Conservation (phyloP, 2,797 vertebrate species). For the Enteromius mattozi region DNA sequence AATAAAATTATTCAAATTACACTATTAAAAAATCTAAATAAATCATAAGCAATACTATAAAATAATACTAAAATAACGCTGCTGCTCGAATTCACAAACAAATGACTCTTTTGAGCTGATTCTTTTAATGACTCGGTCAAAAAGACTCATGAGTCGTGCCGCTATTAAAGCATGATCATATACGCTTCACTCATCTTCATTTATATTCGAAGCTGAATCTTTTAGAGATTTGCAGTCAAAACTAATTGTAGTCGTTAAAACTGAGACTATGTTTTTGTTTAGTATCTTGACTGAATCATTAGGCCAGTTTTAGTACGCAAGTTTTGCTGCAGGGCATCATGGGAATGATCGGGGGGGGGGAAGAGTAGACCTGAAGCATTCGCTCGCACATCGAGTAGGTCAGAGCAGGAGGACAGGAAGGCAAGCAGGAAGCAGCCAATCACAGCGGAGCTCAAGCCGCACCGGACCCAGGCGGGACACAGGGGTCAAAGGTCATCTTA, state of each 20-base stretch:
- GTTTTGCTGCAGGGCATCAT: conserved; percentile 14
- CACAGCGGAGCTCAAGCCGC: conserved; percentile 55
- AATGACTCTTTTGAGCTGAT: neutral
- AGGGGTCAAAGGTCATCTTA: conserved; percentile 80
- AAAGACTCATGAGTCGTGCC: neutral
- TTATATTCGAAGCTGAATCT: neutral
- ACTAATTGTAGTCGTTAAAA: no score
- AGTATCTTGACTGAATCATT: neutral
- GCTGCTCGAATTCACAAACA: neutral
- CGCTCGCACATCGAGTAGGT: conserved; percentile 58
- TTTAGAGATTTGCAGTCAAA: neutral
- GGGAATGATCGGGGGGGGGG: neutral
- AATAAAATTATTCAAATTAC: neutral
- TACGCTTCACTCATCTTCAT: neutral
- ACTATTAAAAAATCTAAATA: neutral
- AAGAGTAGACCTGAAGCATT: neutral
- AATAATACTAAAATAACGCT: neutral
- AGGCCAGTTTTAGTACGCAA: neutral
- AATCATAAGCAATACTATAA: neutral
- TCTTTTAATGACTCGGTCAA: neutral
- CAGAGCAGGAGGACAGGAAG: conserved; percentile 79
- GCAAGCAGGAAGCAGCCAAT: conserved; percentile 75
- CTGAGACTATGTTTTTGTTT: neutral
- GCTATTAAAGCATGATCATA: neutral
- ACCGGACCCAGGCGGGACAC: neutral